phyloP scores from a whole-genome alignment of 2,113 vertebrate genomes.

The Buteo buteo region DNA sequence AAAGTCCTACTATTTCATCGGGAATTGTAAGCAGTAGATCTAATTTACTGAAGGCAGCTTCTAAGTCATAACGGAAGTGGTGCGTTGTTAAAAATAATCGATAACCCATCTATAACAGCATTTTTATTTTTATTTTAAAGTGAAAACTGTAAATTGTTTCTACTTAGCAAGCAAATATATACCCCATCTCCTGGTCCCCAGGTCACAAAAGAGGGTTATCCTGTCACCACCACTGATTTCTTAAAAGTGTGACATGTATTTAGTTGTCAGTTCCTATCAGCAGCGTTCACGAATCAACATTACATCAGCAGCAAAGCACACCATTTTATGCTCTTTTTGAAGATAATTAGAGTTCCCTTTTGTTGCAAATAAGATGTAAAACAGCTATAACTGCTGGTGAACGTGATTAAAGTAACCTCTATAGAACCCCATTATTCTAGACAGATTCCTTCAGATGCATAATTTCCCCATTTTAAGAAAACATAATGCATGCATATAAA shows the following conservation, averaged over 20 bases:
- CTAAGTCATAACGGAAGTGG: constrained; percentile 36
- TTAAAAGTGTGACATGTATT: constrained; percentile 84
- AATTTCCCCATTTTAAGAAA: constrained; percentile 88
- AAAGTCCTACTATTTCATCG: neutral
- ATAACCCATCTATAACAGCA: constrained; percentile 55
- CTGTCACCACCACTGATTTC: constrained; percentile 80
- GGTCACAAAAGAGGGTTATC: constrained; percentile 83
- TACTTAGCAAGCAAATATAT: constrained; percentile 82
- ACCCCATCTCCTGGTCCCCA: constrained; percentile 70
- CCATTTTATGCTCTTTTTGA: constrained; percentile 87
- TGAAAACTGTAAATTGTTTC: constrained; percentile 77
- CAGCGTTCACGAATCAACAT: constrained; percentile 85
- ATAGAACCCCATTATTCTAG: constrained; percentile 93
- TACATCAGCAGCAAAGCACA: constrained; percentile 85
- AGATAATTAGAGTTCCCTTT: constrained; percentile 94
- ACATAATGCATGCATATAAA: constrained; percentile 88
- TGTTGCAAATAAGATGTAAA: constrained; percentile 93
- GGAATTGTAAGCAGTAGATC: constrained; percentile 3
- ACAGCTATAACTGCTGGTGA: constrained; percentile 91
- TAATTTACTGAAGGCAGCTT: constrained; percentile 28
- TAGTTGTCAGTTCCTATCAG: constrained; percentile 93
- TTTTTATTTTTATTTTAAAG: constrained; percentile 70
- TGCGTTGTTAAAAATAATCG: constrained; percentile 64
- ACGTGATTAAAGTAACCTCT: constrained; percentile 96
- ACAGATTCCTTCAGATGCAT: constrained; percentile 88